Evolutionary conservation across 2,888 invertebrate genomes (phyloP).

Genomic region (Lasius platythorax): DNA sequence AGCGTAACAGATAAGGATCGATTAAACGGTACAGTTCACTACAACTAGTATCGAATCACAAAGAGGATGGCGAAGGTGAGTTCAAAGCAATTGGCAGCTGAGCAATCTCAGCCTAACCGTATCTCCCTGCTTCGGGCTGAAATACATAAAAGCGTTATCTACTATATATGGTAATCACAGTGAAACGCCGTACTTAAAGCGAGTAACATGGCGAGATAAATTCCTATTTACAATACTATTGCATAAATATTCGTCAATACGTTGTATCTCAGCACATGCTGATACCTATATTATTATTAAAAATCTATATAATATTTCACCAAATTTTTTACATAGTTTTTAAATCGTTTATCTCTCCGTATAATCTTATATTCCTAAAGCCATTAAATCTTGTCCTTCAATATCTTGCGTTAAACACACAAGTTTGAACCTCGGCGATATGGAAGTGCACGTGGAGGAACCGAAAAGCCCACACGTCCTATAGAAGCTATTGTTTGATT

Average conservation of each 20-base stretch:
- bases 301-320: neutral
- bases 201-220: neutral
- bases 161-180: slow-evolving; percentile 39
- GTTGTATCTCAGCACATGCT: neutral
- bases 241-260: neutral
- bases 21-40: slow-evolving; percentile 1
- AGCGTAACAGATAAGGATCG: slow-evolving; percentile 18
- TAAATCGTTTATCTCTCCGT: neutral
- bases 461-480: slow-evolving; percentile 1
- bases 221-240: neutral
- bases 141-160: slow-evolving; percentile 50
- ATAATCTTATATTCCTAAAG: neutral
- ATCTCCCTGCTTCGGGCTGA: slow-evolving; percentile 31
- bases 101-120: slow-evolving; percentile 47
- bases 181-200: slow-evolving; percentile 22
- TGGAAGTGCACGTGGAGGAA: slow-evolving; percentile 14
- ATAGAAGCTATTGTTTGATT: slow-evolving; percentile 36
- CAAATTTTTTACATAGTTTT: slow-evolving; percentile 11
- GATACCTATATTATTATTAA: neutral
- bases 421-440: slow-evolving; percentile 38
- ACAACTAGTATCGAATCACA: slow-evolving; percentile 10
- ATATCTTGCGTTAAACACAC: slow-evolving; percentile 32
- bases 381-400: neutral
- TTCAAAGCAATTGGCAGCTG: slow-evolving; percentile 50
- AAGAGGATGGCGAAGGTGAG: slow-evolving; percentile 23